These are phyloP conservation scores for Petroica traversi DNA, from an alignment of 2,113 vertebrate species.

Conservation along the genomic window DNA sequence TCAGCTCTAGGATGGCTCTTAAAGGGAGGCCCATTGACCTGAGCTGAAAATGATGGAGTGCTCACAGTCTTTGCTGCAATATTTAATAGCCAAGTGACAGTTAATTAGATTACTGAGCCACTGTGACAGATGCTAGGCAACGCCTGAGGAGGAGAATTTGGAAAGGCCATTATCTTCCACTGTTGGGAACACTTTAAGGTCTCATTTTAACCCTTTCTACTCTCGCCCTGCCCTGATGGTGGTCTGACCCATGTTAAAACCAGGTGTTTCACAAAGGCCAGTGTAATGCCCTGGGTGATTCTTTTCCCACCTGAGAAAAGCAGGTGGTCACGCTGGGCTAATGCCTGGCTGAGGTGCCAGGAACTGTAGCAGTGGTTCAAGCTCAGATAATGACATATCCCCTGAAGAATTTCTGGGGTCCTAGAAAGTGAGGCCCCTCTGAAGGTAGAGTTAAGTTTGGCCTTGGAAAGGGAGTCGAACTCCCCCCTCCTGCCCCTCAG, in stretches of 20 bases:
- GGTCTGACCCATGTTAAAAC: background rate
- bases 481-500: too few species aligned
- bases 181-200: background rate
- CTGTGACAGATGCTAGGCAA: conserved; percentile 50
- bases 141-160: background rate
- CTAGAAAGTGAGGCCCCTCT: too few species aligned
- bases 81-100: conserved; percentile 46
- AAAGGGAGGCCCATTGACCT: background rate
- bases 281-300: background rate
- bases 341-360: background rate
- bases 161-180: conserved; percentile 32
- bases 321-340: background rate
- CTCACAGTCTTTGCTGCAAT: background rate
- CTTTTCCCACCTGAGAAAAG: background rate
- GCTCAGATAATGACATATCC: too few species aligned
- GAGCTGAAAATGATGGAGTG: conserved; percentile 40
- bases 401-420: too few species aligned
- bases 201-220: conserved; percentile 34
- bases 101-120: conserved; percentile 57
- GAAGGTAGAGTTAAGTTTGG: too few species aligned
- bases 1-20: conserved; percentile 1
- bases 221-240: background rate
- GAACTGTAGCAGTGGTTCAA: too few species aligned
- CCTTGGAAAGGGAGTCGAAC: too few species aligned
- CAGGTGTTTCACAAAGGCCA: background rate